phyloP scores from a whole-genome alignment of 1,140 invertebrate species.

The Sitophilus oryzae region DNA sequence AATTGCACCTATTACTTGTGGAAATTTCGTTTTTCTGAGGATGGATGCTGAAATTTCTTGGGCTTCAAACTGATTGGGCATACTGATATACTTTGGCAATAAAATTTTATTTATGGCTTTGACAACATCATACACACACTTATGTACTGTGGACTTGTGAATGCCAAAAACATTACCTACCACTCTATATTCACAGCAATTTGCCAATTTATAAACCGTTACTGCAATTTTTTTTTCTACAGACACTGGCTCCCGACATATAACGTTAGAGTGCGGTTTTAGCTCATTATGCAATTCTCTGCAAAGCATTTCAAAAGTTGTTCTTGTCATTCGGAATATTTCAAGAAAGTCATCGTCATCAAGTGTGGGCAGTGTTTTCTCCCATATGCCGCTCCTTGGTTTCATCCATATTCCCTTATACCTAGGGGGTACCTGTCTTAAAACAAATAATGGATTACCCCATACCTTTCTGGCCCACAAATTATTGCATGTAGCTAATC shows the following conservation, averaged over 20 bases:
- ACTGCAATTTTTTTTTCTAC: slow-evolving; percentile 24
- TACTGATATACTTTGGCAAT: background rate
- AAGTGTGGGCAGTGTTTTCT: no score
- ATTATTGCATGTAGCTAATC: no score
- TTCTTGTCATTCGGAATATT: background rate
- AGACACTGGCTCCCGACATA: no score
- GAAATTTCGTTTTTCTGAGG: background rate
- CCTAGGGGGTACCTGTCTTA: no score
- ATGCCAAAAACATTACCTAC: slow-evolving; percentile 29
- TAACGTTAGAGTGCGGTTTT: background rate
- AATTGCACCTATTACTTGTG: slow-evolving; percentile 3
- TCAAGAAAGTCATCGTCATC: background rate
- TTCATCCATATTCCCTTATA: no score
- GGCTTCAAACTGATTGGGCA: background rate
- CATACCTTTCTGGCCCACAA: no score
- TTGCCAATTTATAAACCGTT: slow-evolving; percentile 24
- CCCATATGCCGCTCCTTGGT: no score
- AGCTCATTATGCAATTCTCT: background rate
- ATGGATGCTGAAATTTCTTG: background rate
- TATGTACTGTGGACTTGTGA: slow-evolving; percentile 24
- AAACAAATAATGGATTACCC: no score
- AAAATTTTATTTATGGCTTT: slow-evolving; percentile 3
- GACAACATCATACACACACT: slow-evolving; percentile 15
- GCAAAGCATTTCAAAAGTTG: slow-evolving; percentile 2
- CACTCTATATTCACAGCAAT: slow-evolving; percentile 28